Evolutionary conservation across 2,888 invertebrate genomes (phyloP), one percentile per base, ranked within the genome.

Genomic region (Rhagophthalmus giganteus): DNA sequence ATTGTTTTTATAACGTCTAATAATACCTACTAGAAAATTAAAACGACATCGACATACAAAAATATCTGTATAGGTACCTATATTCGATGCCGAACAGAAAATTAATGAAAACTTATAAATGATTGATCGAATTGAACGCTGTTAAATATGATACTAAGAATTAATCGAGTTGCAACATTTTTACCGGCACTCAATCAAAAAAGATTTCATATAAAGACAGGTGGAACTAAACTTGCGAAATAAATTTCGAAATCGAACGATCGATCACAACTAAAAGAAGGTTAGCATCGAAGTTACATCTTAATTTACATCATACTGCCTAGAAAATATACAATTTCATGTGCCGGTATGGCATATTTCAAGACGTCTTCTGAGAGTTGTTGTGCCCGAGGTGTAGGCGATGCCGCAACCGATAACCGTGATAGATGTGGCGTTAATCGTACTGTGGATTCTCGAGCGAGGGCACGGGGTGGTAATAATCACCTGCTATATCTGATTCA

Each of bases 401-500:
- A 49, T 49, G 49, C 49, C 49, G 41, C 41, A 33, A 10, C 41
- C 20, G 49, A 49, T 46, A 62, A 53, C 57, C 44, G 57, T 62
- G 60, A 60, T 60, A 58, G 55, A 60, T 61, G 58, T 58, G 58
- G 57, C 58, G 41, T 57, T 59, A 59, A 61, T 59, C 58, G 55
- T 40, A 41, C 40, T 37, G 24, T 50, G 46, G 38, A 54, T 55
- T 45, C 51, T 46, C 34, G 38, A 39, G 55, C 31, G 57, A 41
- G 50, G 56, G 47, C 35, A 45, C 33, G 54, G 45, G 38, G 26
- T 44, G 41, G 50, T 72, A 72, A 72, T 72, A 71, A 72, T 67
- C 69, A 70, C 68, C 70, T 71, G 69, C 60, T 63, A 60, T 57
- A 60, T 58, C 63, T 71, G 70, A 72, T 72, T 71, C 71, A 72